Base-by-base conservation (phyloP, 2,888 invertebrate genomes). In the Scaptomyza polygonia region DNA sequence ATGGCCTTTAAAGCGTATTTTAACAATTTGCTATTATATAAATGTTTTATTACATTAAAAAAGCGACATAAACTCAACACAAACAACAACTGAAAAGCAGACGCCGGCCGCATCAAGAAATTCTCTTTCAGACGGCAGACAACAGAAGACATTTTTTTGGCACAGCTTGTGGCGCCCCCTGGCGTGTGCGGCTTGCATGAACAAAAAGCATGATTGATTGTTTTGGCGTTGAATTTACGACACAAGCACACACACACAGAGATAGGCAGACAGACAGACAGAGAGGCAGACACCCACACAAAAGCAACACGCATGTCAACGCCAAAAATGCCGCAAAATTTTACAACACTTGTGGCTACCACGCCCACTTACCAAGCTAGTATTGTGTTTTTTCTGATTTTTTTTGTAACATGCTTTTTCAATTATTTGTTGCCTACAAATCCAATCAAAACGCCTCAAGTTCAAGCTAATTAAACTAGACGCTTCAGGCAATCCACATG, bases 121-220 rank as follows among this genome's bases (percentile, higher is more conserved):
- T 29, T 45, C 27, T 11, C 25, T 29, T 42, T 25, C 42, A 53
- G 39, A 47, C 57, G 51, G 18, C 30, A 29, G 42, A 21, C 39
- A 21, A 12, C n/a, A 30, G 39, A 40, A 49, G 5, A 25, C 3
- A 25, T 25, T 25, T 67, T 75, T 68, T 71, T 63, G 49, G 58
- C 58, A 67, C 68, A 66, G 66, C 66, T 79, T 77, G 72, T 59
- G 70, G 67, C 43, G 51, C 21, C 29, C 34, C 14, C 36, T 25
- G 43, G 59, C 51, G 67, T 29, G 58, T 21, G 45, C 3, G 55
- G 39, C 44, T 27, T 39, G 45, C 42, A 56, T 18, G 18, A 34
- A 51, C 34, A 52, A 61, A 65, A 71, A 69, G 70, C 79, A 84
- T 84, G 83, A 84, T 84, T 86, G 83, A 84, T 84, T 81, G 84